Evolutionary conservation across 2,888 invertebrate genomes (phyloP), one percentile per base, ranked within the genome.

Genomic region (Diarsia rubi): DNA sequence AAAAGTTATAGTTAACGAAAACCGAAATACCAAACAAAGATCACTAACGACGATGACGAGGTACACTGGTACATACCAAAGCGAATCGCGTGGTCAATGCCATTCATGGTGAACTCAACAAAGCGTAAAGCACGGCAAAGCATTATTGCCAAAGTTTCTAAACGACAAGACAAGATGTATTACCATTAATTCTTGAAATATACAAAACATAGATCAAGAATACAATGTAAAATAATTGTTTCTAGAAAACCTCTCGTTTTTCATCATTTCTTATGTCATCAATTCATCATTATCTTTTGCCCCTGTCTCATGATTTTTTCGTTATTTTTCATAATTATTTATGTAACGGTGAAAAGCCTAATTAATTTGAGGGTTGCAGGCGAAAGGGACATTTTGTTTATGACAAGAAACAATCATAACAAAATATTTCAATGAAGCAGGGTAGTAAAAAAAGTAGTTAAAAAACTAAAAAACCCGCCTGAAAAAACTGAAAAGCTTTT

Each of bases 1-100:
- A 52, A 69, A 73, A 77, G 72, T 73, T 78, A 73, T 69, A 72
- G 75, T 79, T 69, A 68, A 73, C 69, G 73, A 80, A 83, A 82
- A 80, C 79, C 81, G 78, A 89, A 87, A 86, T 81, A 82, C 73
- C 81, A 75, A 83, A 85, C 80, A 84, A 88, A 88, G 88, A 76
- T 83, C 73, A 64, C 77, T 84, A 88, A 87, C 86, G 81, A 87
- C 85, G 85, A 82, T 81, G 83, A 87, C 84, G 78, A 82, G 83
- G 81, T 82, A 87, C 84, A 82, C 84, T 79, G 82, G 81, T 81
- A 86, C 84, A 82, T 86, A 83, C 88, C 90, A 88, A 85, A 86
- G 75, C 90, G 86, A 91, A 91, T 90, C 77, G 75, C 73, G 81
- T 87, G 88, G 90, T 90, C 91, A 91, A 90, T 90, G 91, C 86